Conservation (phyloP, 2,113 vertebrate species). For the Bujurquina vittata region DNA sequence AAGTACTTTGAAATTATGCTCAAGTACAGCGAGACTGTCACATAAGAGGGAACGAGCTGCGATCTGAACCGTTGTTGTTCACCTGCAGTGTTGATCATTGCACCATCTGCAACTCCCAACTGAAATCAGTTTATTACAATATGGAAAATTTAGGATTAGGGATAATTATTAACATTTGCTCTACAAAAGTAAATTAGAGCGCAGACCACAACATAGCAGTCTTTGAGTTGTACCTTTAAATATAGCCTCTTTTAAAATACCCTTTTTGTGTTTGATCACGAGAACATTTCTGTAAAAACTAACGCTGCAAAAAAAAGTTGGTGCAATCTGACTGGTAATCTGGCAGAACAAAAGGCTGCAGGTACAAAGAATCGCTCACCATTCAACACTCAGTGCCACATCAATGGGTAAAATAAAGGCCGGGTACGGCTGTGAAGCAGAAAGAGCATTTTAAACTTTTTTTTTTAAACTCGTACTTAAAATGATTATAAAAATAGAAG, state of each 20-base stretch:
- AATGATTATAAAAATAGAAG: constrained; percentile 34
- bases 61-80: neutral
- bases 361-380: neutral
- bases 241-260: constrained; percentile 5
- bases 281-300: neutral
- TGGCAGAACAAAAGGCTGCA: constrained; percentile 22
- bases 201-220: neutral
- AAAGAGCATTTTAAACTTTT: neutral
- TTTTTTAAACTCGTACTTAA: constrained; percentile 6
- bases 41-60: neutral
- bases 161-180: neutral
- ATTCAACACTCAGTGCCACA: constrained; percentile 6
- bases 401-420: constrained; percentile 11
- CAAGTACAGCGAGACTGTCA: neutral
- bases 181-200: neutral
- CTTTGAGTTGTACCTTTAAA: neutral
- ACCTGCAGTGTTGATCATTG: neutral
- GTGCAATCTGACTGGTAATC: neutral
- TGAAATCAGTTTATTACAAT: neutral
- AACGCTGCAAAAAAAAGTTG: neutral
- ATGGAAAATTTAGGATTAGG: neutral
- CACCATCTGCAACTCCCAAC: neutral
- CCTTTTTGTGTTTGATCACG: neutral
- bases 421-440: neutral
- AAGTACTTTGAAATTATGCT: neutral